Base-by-base conservation (phyloP, 1,140 invertebrate species). In the Bombus difficillimus region DNA sequence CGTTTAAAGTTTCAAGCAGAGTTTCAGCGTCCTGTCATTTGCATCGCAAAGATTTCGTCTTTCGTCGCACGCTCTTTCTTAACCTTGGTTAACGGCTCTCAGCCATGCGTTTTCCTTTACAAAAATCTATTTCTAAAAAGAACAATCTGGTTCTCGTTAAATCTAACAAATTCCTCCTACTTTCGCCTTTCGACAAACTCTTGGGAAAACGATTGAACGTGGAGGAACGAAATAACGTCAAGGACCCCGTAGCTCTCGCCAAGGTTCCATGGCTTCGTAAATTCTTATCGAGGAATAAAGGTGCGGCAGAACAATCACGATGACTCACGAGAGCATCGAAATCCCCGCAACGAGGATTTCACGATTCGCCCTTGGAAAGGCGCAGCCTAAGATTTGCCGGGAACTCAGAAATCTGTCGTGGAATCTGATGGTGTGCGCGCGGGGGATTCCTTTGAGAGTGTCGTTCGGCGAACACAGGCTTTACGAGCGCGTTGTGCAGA, bases 381-480 rank as follows among this genome's bases (percentile, higher is more conserved):
- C 62, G 68, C 57, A 25, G 57, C 57, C 72, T 15, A 81, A 66
- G 77, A 89, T 89, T 89, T 81, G 57, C 79, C 59, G 3, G 32
- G 39, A 69, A 79, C 62, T 69, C 43, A 47, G 80, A 79, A 77
- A 75, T 86, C 76, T 86, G 71, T 86, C 76, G 53, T 53, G 62
- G 53, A 83, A 80, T 86, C 76, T 75, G 57, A 37, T 2, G 15
- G 18, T 25, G 34, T 32, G 18, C 28, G 83, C 34, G 59, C 34
- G 18, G 72, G 3, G 41, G 37, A 68, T 82, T 86, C 64, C 74
- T 88, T 75, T 57, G 83, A 86, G 87, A 80, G 68, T 43, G 82
- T 41, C 53, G 85, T 88, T 88, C 83, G 66, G 71, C 57, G 74
- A 80, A 66, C 72, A 43, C 81, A 79, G 79, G 64, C 79, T 89